Conservation (phyloP, 2,797 vertebrate species). For the Eulemur mongoz region DNA sequence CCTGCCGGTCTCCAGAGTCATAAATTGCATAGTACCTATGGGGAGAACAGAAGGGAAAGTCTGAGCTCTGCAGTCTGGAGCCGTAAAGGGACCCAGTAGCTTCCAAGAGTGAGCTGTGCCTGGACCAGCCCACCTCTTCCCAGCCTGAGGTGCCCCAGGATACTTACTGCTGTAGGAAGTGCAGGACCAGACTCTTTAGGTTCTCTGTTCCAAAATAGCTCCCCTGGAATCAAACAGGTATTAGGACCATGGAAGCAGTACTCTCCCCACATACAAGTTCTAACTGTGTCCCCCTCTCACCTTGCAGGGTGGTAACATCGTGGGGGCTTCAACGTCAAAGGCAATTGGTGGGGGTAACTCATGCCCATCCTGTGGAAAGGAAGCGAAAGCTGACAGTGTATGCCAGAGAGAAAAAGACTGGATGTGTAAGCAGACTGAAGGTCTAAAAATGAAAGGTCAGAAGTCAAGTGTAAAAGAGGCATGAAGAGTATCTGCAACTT, state of each 20-base stretch:
- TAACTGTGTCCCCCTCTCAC: slow-evolving; percentile 50
- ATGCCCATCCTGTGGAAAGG: slow-evolving; percentile 88
- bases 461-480: neutral
- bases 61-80: neutral
- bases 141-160: rapidly evolving
- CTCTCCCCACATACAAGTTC: neutral
- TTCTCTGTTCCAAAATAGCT: slow-evolving; percentile 93
- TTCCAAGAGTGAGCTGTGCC: neutral
- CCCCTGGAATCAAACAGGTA: slow-evolving; percentile 84
- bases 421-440: neutral
- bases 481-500: neutral
- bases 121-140: neutral
- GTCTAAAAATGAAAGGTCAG: neutral
- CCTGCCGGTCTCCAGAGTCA: slow-evolving; percentile 92
- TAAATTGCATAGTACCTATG: slow-evolving; percentile 91
- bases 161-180: slow-evolving; percentile 94
- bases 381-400: neutral
- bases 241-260: neutral
- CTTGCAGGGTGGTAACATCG: slow-evolving; percentile 91
- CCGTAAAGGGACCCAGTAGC: neutral
- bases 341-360: slow-evolving; percentile 93
- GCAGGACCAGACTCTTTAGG: slow-evolving; percentile 90
- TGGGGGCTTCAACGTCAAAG: slow-evolving; percentile 92
- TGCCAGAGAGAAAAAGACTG: neutral
- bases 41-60: too few relatives aligned